Evolutionary conservation across 2,113 vertebrate species (phyloP).

Genomic region (Pollimyrus isidori): DNA sequence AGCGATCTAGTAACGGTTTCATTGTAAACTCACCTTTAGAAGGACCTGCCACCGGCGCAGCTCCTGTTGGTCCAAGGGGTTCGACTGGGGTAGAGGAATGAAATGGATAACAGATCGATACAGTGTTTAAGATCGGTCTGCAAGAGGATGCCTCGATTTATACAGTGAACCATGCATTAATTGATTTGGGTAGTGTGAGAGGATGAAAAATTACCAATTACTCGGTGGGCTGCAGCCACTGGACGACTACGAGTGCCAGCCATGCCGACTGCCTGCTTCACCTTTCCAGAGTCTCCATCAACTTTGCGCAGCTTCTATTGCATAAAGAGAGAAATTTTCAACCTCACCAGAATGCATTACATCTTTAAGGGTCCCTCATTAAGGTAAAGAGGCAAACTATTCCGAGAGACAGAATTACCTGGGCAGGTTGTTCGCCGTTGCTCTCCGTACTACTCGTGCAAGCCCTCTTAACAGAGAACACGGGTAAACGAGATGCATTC

Average conservation of each 20-base stretch:
- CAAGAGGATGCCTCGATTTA: background rate
- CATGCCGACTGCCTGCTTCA: conserved; percentile 39
- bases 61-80: conserved; percentile 34
- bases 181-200: background rate
- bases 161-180: background rate
- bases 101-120: background rate
- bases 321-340: background rate
- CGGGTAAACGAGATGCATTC: conserved; percentile 53
- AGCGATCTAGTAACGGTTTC: background rate
- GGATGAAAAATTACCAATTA: background rate
- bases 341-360: background rate
- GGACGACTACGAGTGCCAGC: conserved; percentile 4
- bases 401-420: conserved; percentile 35
- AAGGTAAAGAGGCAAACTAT: background rate
- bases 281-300: conserved; percentile 36
- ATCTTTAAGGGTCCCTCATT: background rate
- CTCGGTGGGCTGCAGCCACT: background rate
- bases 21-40: conserved; percentile 49
- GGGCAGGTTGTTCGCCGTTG: conserved; percentile 38
- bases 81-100: conserved; percentile 32
- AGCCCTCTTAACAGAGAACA: conserved; percentile 51
- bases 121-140: background rate
- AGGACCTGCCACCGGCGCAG: conserved; percentile 59
- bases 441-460: conserved; percentile 40
- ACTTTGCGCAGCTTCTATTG: conserved; percentile 50